Evolutionary conservation across 2,113 vertebrate genomes (phyloP).

Genomic region (Tyto alba): DNA sequence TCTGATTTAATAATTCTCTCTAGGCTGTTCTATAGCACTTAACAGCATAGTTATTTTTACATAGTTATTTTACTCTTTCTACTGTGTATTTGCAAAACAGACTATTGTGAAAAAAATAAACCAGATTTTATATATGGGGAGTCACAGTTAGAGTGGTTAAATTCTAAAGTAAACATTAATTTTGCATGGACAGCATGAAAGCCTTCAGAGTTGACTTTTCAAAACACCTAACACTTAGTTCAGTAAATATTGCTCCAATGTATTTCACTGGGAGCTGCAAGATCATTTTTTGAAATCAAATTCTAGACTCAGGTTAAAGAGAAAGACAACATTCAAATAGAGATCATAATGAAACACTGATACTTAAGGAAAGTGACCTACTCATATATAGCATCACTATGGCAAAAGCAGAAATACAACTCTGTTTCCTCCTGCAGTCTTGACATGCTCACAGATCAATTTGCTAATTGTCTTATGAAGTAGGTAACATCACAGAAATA

Average conservation of each 20-base stretch:
- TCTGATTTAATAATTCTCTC: neutral
- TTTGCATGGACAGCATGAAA: neutral
- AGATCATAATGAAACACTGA: neutral
- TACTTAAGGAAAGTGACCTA: neutral
- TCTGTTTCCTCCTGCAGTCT: neutral
- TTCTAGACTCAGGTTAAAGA: neutral
- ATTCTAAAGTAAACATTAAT: neutral
- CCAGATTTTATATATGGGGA: neutral
- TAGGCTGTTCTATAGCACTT: neutral
- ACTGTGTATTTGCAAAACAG: neutral
- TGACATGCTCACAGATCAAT: neutral
- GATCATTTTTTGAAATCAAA: neutral
- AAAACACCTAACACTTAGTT: neutral
- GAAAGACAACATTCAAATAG: neutral
- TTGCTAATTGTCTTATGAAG: neutral
- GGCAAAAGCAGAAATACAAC: neutral
- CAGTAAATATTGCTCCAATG: neutral
- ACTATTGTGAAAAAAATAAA: neutral
- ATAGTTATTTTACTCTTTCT: too few relatives aligned
- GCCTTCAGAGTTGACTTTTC: neutral
- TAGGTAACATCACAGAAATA: neutral
- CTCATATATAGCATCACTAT: fast-evolving
- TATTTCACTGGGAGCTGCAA: neutral
- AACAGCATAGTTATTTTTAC: neutral
- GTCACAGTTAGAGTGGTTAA: neutral